Base-by-base conservation (phyloP, 2,797 vertebrate genomes). In the Xiphorhynchus erythropygius region DNA sequence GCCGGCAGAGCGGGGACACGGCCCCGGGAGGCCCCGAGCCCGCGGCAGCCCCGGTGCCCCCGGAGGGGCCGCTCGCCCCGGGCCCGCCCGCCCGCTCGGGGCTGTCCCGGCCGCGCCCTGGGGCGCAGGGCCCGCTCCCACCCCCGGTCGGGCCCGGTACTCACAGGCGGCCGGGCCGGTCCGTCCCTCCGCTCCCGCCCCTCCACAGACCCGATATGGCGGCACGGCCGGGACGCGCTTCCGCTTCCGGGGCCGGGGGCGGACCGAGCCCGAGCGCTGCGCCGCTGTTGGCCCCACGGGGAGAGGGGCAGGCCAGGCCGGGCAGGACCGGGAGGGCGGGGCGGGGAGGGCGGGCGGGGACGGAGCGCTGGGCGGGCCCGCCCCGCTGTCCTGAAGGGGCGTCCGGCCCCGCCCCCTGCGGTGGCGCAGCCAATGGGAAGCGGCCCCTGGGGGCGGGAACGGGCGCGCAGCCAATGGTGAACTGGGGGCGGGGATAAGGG, bases 151-250 rank as follows among this genome's bases (percentile, higher is more conserved):
- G 41, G 17, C 49, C 64, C 84, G 41, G 74, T 86, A 88, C 86
- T 88, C 86, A 88, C 86, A 55, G 86, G 69, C 69, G 55, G 18
- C 41, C 86, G 86, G 32, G 35, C 86, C 78, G 69, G 12, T 74
- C 56, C 62, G 41, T 49, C 77, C 85, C 46, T 67, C 77, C 69
- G 41, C 86, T 55, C 77, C 86, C 86, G 33, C 86, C 77, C 85
- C 69, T 67, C 69, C 77, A 41, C 77, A 74, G 11, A 4, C 33
- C 70, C 55, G 67, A 81, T 88, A 88, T 88, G 77, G 69, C 86
- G 69, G 55, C 69, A 32, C 53, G 5, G 12, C 21, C 17, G 12
- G 21, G 21, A 33, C 0, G 1, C 30, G 1, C 69, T 81, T 88
- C 85, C 69, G 77, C 53, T 81, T 74, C 86, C 86, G 69, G 77